Evolutionary conservation across 1,140 invertebrate genomes (phyloP), one percentile per base, ranked within the genome.

Genomic region (Xylocopa sonorina): DNA sequence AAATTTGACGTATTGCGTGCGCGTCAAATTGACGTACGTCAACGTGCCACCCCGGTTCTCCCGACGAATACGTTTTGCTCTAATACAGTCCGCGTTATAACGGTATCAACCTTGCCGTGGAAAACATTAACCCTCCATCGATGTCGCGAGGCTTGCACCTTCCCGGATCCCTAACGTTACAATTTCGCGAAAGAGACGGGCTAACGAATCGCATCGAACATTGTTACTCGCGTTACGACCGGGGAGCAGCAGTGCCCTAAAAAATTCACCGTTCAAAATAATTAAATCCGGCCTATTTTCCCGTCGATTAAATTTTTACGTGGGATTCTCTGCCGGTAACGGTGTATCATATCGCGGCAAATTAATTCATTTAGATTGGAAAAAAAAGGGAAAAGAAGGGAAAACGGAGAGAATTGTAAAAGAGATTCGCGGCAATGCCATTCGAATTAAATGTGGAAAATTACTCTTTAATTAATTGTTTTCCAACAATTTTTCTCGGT

Each of bases 281-380:
- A 76, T 76, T 67, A 77, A 77, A 67, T 50, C 74, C 43, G n/a
- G 41, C 21, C 27, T 32, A 55, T 66, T 58, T 58, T 29, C 74
- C 53, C 66, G 66, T 77, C 48, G 66, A 60, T 58, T 60, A 48
- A 68, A 77, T 77, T 77, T 77, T 77, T 69, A 43, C 16, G 53
- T 55, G 55, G 27, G n/a, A n/a, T n/a, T n/a, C 67, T 67, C 50
- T 21, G 46, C 50, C 50, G 62, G 18, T 41, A 14, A 62, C 50
- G 9, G 5, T 21, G 57, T 50, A 53, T 48, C 32, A 41, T 69
- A 69, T 69, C 75, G 41, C 32, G 66, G 66, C 32, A 77, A 69
- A 77, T 77, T 77, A 83, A 78, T 84, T 83, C 57, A 64, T 83
- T 83, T 64, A 24, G 68, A 72, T 72, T 72, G 14, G 81, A 68